These are phyloP conservation scores for Euwallacea fornicatus DNA, from an alignment of 1,140 invertebrate genomes.

Conservation along the genomic window DNA sequence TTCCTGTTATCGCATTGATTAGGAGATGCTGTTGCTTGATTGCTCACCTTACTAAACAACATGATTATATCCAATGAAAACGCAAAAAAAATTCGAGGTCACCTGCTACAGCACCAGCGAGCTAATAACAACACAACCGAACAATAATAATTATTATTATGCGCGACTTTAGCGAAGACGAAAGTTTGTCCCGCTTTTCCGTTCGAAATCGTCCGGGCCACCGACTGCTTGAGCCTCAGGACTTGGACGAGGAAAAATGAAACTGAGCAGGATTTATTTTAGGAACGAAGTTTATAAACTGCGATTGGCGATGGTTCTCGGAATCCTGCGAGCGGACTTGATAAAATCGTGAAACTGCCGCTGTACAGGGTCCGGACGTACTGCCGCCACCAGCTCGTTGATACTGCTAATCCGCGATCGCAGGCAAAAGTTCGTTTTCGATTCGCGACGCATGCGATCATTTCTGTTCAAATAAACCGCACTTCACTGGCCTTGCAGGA, in stretches of 20 bases:
- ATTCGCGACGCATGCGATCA: conserved; percentile 6
- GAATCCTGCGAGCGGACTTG: conserved; percentile 4
- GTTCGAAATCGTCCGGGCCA: conserved; percentile 3
- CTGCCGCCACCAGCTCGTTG: conserved; percentile 20
- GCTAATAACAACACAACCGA: conserved; percentile 2
- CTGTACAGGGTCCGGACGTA: neutral
- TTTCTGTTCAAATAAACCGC: conserved; percentile 6
- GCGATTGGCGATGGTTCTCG: conserved; percentile 16
- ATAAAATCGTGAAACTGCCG: neutral
- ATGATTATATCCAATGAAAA: conserved; percentile 34
- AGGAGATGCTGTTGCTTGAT: conserved; percentile 16
- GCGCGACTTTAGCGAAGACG: neutral
- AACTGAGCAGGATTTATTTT: conserved; percentile 33
- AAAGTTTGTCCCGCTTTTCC: conserved; percentile 5
- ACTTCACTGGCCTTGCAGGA: conserved; percentile 8
- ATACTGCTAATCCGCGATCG: conserved; percentile 14
- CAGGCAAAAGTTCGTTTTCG: conserved; percentile 13
- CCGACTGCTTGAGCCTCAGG: conserved; percentile 13
- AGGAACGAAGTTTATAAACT: conserved; percentile 29
- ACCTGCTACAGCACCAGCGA: conserved; percentile 4
- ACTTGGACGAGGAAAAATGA: conserved; percentile 20
- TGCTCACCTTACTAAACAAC: conserved; percentile 31
- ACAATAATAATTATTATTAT: conserved; percentile 17
- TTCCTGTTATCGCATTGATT: conserved; percentile 29
- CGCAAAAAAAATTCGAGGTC: conserved; percentile 27